Base-by-base conservation (phyloP, 2,113 vertebrate genomes). In the Nipponia nippon region DNA sequence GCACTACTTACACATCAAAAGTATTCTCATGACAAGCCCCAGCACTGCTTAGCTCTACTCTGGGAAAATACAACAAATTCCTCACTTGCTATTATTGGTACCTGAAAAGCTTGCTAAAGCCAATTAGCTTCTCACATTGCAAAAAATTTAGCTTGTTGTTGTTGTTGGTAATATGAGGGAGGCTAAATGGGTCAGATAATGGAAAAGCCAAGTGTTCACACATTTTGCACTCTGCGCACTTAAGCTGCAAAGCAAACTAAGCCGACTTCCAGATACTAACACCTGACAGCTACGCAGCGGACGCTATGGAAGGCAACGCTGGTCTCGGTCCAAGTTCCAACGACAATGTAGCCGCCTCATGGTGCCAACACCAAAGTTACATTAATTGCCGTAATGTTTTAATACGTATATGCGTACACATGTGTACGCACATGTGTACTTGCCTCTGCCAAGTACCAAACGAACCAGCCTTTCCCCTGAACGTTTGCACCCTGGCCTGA, bases 351-450 rank as follows among this genome's bases (percentile, higher is more conserved):
- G 40, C n/a, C 77, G 53, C 52, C 27, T 78, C 73, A 29, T 0
- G 2, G 56, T 82, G 83, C 65, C 87, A 89, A 83, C 30, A 56
- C 40, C 44, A 4, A 93, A 69, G 53, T 62, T 62, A 72, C n/a
- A 55, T 46, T 58, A 76, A 83, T 26, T 90, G 32, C 71, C 62
- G 7, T 34, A 47, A 47, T 18, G 18, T 49, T 79, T 81, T 72
- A 77, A 42, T 44, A 89, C 1, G 6, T 30, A 27, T 16, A 26
- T 7, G 27, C 61, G 59, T n/a, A 71, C 26, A 55, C 36, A 7
- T 6, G 20, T 8, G 44, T 1, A 67, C 3, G 1, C 1, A 2
- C n/a, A n/a, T n/a, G n/a, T n/a, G n/a, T n/a, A n/a, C n/a, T n/a
- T n/a, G 15, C 14, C 36, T 53, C 75, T 83, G 79, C 59, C 71